Conservation (phyloP, 1,140 invertebrate species). For the Anagrus nilaparvatae region DNA sequence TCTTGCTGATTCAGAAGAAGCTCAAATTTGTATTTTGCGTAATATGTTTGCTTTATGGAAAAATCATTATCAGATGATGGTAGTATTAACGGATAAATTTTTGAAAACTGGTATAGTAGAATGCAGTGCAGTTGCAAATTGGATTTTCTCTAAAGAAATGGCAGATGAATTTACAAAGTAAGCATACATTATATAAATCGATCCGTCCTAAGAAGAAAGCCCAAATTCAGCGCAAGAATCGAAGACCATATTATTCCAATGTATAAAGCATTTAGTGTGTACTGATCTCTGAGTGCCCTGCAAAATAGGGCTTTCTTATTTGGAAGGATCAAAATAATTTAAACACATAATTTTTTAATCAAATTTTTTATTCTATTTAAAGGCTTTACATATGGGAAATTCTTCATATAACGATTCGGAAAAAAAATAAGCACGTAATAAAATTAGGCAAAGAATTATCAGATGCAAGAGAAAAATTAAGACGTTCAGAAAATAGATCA, state of each 20-base stretch:
- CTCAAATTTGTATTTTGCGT: slow-evolving; percentile 86
- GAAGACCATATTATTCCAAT: too few species aligned
- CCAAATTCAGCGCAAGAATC: too few species aligned
- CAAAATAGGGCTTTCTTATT: neutral
- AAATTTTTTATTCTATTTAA: slow-evolving; percentile 16
- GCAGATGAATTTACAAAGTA: slow-evolving; percentile 82
- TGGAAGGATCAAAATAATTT: neutral
- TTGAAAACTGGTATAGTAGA: slow-evolving; percentile 95
- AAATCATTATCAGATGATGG: slow-evolving; percentile 94
- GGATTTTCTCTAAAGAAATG: slow-evolving; percentile 99
- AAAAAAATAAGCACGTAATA: slow-evolving; percentile 92
- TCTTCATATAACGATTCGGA: slow-evolving; percentile 87
- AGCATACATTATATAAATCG: slow-evolving; percentile 18
- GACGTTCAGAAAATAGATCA: slow-evolving; percentile 62
- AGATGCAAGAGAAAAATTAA: slow-evolving; percentile 76
- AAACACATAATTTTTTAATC: slow-evolving; percentile 1
- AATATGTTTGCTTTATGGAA: slow-evolving; percentile 93
- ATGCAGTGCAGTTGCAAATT: slow-evolving; percentile 93
- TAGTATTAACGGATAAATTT: slow-evolving; percentile 92
- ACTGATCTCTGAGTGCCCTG: too few species aligned
- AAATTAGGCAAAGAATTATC: slow-evolving; percentile 73
- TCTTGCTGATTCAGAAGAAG: slow-evolving; percentile 86
- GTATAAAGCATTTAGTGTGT: too few species aligned
- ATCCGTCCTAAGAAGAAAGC: too few species aligned
- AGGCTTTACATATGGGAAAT: slow-evolving; percentile 96